These are phyloP conservation scores for Nothocercus nigrocapillus DNA, from an alignment of 2,113 vertebrate genomes.

Conservation along the genomic window DNA sequence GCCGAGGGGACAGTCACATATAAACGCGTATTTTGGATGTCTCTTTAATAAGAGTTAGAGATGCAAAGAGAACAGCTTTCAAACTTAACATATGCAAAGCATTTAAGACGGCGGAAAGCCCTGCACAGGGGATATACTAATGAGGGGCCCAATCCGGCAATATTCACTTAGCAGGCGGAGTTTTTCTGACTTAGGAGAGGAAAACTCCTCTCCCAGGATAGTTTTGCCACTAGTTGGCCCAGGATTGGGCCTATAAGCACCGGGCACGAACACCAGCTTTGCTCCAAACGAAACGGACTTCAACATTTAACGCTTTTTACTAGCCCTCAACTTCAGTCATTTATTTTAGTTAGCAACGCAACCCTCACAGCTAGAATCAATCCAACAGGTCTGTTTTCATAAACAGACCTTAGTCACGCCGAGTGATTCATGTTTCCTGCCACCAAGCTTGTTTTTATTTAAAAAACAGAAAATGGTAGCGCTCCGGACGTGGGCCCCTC, in stretches of 20 bases:
- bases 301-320: neutral
- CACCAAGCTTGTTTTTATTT: constrained; percentile 75
- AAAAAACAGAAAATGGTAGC: constrained; percentile 34
- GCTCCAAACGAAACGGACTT: neutral
- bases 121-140: neutral
- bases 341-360: constrained; percentile 12
- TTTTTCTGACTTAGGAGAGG: neutral
- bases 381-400: constrained; percentile 59
- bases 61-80: neutral
- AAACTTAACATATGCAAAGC: neutral
- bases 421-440: constrained; percentile 80
- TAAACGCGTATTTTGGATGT: rapidly evolving
- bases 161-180: neutral
- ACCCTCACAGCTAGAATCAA: constrained; percentile 66
- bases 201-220: neutral
- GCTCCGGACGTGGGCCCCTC: neutral
- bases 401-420: constrained; percentile 76
- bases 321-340: constrained; percentile 47
- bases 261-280: neutral
- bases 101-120: neutral
- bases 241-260: neutral
- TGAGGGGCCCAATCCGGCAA: neutral
- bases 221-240: neutral
- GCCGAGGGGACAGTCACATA: neutral
- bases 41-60: neutral